Evolutionary conservation across 2,113 vertebrate genomes (phyloP), one percentile per base, ranked within the genome.

Genomic region (Rhea americana): DNA sequence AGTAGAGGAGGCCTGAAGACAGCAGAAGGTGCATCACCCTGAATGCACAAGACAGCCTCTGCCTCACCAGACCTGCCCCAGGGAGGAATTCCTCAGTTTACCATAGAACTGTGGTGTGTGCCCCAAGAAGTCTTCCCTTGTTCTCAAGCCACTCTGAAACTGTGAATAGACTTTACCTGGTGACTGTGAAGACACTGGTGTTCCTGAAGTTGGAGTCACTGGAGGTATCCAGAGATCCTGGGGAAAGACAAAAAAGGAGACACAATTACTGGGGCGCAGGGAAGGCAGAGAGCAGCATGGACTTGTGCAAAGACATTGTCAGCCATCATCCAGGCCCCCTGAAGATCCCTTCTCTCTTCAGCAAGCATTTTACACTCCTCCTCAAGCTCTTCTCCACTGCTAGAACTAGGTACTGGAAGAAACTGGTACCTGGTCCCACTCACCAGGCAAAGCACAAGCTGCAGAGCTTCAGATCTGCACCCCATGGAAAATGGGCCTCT

Each of bases 151-250:
- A 8, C n/a, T 67, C 20, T 55, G 47, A 84, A 94, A 55, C 28
- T 61, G 58, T 11, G 7, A 47, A 62, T 14, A 66, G 28, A 73
- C 80, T 92, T 28, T 96, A 98, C 98, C 97, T 97, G 85, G 95
- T 93, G 45, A 98, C 97, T 32, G 98, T 94, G 88, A 99, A 99
- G 97, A 98, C 98, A 24, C 97, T 97, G 87, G 97, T 97, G 73
- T 96, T 90, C 85, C 98, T 98, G 71, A 99, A 97, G 77, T 96
- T 98, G 25, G 98, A 98, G 55, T 99, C 98, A 55, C 98, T 97
- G 0, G 99, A 98, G 1, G 96, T 98, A 66, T 98, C 98, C 56
- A 99, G 92, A 88, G 97, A 96, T 77, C 95, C 98, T 98, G 66
- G 6, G 39, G 55, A 17, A 43, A 96, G 37, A 95, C 21, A 56